phyloP scores from a whole-genome alignment of 2,113 vertebrate species.

The Carassius auratus region DNA sequence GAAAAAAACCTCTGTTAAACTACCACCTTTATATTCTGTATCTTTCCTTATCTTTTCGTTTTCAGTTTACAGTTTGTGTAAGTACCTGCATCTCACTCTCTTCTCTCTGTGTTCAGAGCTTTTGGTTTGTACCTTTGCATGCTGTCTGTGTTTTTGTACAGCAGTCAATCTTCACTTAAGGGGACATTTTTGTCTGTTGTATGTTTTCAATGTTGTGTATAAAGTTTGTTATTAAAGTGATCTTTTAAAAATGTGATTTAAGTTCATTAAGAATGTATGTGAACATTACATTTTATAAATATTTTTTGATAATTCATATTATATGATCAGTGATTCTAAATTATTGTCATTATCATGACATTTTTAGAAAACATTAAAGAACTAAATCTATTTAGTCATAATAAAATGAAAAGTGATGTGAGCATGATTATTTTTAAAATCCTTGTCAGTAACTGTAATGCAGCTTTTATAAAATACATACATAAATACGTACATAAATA shows the following conservation, averaged over 20 bases:
- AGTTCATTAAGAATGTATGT: background rate
- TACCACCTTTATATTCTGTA: constrained; percentile 79
- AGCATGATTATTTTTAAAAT: too few relatives aligned
- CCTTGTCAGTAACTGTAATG: too few relatives aligned
- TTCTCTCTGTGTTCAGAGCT: constrained; percentile 60
- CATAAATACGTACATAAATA: too few relatives aligned
- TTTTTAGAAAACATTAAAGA: background rate
- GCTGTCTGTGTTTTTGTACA: constrained; percentile 43
- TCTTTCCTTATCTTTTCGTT: constrained; percentile 69
- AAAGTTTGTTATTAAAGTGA: background rate
- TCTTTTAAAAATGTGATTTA: background rate
- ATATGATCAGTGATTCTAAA: background rate
- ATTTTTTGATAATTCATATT: background rate
- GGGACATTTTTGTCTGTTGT: constrained; percentile 21
- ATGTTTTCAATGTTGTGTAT: background rate
- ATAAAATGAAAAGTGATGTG: background rate
- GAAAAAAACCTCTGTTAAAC: constrained; percentile 58
- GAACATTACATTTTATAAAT: background rate
- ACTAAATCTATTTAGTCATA: background rate
- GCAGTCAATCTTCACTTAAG: background rate
- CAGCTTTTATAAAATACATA: too few relatives aligned
- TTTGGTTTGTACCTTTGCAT: constrained; percentile 51
- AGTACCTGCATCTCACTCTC: constrained; percentile 72
- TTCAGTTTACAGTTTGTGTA: constrained; percentile 79
- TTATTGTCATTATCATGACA: background rate